These are phyloP conservation scores for Sitta europaea DNA, from an alignment of 2,113 vertebrate genomes.

Conservation along the genomic window DNA sequence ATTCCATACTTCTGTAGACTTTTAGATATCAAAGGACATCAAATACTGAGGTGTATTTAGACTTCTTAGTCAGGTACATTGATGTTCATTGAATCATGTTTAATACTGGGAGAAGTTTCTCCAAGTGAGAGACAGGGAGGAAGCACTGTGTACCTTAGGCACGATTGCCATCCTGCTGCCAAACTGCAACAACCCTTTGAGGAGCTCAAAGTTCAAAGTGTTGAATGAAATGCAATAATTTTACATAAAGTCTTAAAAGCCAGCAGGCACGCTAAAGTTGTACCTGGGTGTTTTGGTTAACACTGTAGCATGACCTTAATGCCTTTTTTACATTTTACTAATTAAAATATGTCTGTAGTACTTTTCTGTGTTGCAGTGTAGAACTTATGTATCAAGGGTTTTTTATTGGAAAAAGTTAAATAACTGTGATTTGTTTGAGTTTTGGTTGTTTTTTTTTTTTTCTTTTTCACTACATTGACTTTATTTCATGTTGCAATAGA, in stretches of 20 bases:
- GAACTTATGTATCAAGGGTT: neutral
- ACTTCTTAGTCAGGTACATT: neutral
- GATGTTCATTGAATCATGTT: neutral
- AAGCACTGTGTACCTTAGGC: neutral
- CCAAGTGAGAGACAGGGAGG: neutral
- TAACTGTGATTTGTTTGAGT: neutral
- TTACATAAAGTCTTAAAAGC: slow-evolving; percentile 65
- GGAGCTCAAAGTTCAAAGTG: slow-evolving; percentile 41
- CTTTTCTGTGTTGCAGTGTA: neutral
- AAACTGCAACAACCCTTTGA: slow-evolving; percentile 53
- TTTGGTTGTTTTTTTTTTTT: neutral
- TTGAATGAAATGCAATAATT: slow-evolving; percentile 61
- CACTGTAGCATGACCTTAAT: slow-evolving; percentile 58
- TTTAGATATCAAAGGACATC: neutral
- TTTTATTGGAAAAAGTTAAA: neutral
- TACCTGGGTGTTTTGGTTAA: slow-evolving; percentile 62
- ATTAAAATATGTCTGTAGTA: slow-evolving; percentile 62
- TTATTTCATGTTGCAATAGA: neutral
- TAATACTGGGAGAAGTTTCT: slow-evolving; percentile 5
- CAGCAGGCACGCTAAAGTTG: slow-evolving; percentile 59
- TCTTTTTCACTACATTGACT: neutral
- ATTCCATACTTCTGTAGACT: neutral
- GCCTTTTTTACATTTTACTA: slow-evolving; percentile 63
- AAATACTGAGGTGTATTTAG: neutral
- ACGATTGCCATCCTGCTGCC: slow-evolving; percentile 57